phyloP scores from a whole-genome alignment of 2,113 vertebrate genomes.

The Cacatua alba region DNA sequence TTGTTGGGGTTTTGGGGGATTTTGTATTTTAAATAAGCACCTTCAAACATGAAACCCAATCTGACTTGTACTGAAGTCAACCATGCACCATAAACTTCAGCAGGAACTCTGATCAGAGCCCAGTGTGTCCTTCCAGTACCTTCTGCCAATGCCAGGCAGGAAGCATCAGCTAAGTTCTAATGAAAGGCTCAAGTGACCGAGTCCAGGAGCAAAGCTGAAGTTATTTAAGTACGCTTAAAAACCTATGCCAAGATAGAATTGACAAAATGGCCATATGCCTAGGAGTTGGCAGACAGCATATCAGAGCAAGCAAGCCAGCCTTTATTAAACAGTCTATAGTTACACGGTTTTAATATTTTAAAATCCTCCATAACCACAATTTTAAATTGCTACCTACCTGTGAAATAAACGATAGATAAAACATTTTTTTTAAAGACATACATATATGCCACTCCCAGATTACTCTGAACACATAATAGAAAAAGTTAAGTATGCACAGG shows the following conservation, averaged over 20 bases:
- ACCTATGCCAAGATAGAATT: conserved; percentile 12
- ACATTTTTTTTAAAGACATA: not conserved
- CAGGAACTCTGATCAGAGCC: not conserved
- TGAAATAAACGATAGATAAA: not conserved
- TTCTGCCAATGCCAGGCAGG: not conserved
- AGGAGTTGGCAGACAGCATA: conserved; percentile 21
- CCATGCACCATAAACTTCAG: not conserved
- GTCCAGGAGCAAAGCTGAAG: conserved; percentile 28
- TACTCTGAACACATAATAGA: not conserved
- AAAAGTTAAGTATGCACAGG: not conserved
- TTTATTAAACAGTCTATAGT: conserved; percentile 8
- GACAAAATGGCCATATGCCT: conserved; percentile 11
- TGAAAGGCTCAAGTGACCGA: not conserved
- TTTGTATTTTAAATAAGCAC: not conserved
- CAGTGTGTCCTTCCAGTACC: not conserved
- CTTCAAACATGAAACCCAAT: not conserved
- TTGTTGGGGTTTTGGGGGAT: not conserved
- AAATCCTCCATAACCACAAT: not conserved
- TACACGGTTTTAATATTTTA: not conserved
- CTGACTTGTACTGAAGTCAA: not conserved
- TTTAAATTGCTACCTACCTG: not conserved
- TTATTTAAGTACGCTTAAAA: conserved; percentile 10
- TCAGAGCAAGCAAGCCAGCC: not conserved
- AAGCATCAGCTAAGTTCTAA: conserved; percentile 8
- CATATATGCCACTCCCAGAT: not conserved